These are phyloP conservation scores for Oreotragus oreotragus DNA, from an alignment of 2,113 vertebrate species.

Conservation along the genomic window DNA sequence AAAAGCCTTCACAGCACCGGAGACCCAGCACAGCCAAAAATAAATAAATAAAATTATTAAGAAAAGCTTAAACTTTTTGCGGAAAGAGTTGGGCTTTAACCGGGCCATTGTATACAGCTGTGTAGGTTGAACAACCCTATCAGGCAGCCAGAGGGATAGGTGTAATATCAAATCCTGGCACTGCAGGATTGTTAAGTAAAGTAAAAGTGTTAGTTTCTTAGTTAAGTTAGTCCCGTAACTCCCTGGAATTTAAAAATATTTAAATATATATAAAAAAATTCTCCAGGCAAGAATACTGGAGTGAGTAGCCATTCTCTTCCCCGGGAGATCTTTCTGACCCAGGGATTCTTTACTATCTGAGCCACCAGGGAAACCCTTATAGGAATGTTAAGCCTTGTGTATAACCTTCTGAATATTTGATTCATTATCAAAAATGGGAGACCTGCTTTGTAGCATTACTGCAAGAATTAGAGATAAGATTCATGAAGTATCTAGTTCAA, in stretches of 20 bases:
- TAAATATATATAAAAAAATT: not conserved
- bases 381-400: not conserved
- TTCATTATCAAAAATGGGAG: not conserved
- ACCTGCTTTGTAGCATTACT: not conserved
- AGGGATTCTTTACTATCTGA: not conserved
- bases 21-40: not conserved
- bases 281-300: not conserved
- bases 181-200: not conserved
- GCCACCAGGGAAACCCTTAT: not conserved
- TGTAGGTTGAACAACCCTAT: not conserved
- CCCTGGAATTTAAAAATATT: not conserved
- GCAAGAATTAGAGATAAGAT: not conserved
- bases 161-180: not conserved
- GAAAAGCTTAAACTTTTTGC: not conserved
- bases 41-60: not conserved
- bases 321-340: not conserved
- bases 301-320: not conserved
- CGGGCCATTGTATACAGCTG: not conserved
- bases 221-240: not conserved
- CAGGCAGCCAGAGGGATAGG: no score
- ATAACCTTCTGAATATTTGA: not conserved
- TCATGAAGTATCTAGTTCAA: not conserved
- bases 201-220: not conserved
- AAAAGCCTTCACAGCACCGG: not conserved
- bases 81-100: not conserved